These are phyloP conservation scores for Rhinopithecus roxellana DNA, from an alignment of 2,113 vertebrate genomes.

Conservation along the genomic window DNA sequence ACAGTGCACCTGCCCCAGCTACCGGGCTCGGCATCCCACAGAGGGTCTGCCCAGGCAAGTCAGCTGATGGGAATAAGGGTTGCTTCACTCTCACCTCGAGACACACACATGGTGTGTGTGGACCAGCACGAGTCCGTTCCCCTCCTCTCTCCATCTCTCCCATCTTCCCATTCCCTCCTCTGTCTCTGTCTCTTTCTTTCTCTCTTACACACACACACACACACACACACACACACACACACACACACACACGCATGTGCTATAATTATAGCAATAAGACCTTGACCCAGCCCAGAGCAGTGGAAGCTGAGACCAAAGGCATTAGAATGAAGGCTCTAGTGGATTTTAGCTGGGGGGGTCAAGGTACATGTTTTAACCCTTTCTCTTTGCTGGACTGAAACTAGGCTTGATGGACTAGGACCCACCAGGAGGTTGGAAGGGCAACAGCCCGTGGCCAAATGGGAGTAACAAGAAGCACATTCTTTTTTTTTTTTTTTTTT, in stretches of 20 bases:
- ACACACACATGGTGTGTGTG: background rate
- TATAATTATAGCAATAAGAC: background rate
- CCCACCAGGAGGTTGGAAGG: background rate
- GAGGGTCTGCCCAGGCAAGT: background rate
- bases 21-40: background rate
- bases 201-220: background rate
- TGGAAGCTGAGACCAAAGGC: background rate
- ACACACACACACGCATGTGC: background rate
- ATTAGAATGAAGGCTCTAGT: background rate
- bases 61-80: background rate
- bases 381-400: background rate
- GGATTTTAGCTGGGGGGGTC: background rate
- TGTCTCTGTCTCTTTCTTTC: background rate
- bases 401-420: background rate
- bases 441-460: background rate
- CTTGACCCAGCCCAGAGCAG: background rate
- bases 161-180: background rate
- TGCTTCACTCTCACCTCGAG: background rate
- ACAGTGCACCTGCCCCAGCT: background rate
- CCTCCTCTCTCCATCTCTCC: too few relatives aligned
- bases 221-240: background rate
- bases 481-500: too few relatives aligned
- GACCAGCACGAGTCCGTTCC: background rate
- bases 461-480: background rate
- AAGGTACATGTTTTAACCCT: background rate